Percentiles rank a stretch among this genome's conserved stretches.
phyloP scores from a whole-genome alignment of 2,888 invertebrate genomes.

The Drosophila antonietae region DNA sequence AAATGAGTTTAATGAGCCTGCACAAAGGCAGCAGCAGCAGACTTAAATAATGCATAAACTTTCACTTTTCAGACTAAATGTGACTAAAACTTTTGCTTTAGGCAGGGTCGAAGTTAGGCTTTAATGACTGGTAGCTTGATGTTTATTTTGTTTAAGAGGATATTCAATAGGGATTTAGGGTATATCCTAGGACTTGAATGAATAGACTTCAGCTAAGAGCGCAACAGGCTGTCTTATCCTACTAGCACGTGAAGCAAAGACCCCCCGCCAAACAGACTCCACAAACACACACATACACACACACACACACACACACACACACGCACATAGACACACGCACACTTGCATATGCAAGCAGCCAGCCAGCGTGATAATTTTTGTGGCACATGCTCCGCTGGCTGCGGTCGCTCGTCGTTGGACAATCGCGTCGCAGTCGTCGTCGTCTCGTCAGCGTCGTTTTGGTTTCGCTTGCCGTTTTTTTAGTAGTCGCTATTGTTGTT shows the following conservation, averaged over 20 bases:
- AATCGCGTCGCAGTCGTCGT: slow-evolving; percentile 31
- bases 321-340: background rate
- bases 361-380: slow-evolving; percentile 39
- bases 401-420: slow-evolving; percentile 30
- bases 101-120: background rate
- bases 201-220: background rate
- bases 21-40: background rate
- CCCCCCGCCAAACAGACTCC: background rate
- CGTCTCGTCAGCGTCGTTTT: slow-evolving; percentile 14
- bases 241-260: background rate
- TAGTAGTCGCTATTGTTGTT: slow-evolving; percentile 35
- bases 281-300: background rate
- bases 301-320: background rate
- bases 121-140: background rate
- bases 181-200: background rate
- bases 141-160: no score
- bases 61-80: background rate
- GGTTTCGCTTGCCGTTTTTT: slow-evolving; percentile 41
- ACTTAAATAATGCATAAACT: background rate
- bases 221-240: slow-evolving; percentile 9
- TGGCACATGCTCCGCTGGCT: slow-evolving; percentile 49
- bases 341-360: slow-evolving; percentile 20
- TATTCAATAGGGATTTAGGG: background rate
- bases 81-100: background rate
- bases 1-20: slow-evolving; percentile 2